These are phyloP conservation scores for Dendrolimus kikuchii DNA, from an alignment of 1,140 invertebrate genomes.

Conservation along the genomic window DNA sequence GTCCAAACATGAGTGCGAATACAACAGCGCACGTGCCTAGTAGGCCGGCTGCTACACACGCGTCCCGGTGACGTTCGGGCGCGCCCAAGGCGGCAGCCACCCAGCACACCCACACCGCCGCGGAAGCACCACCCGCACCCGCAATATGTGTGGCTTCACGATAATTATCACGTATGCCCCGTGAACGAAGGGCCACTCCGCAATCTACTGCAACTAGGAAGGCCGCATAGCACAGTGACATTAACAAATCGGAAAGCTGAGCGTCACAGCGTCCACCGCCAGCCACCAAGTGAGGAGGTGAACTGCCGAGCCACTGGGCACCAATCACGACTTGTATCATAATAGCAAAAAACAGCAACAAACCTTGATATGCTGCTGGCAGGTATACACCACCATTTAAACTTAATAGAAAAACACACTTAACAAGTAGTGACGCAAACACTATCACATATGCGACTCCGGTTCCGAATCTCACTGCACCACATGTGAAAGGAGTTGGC, in stretches of 20 bases:
- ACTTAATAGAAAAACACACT: slow-evolving; percentile 93
- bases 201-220: slow-evolving; percentile 89
- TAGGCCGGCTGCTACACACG: slow-evolving; percentile 90
- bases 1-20: slow-evolving; percentile 94
- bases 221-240: slow-evolving; percentile 87
- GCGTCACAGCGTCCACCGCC: slow-evolving; percentile 75
- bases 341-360: slow-evolving; percentile 91
- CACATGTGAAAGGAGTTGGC: slow-evolving; percentile 87
- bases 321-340: slow-evolving; percentile 92
- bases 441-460: slow-evolving; percentile 91
- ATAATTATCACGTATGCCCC: slow-evolving; percentile 94
- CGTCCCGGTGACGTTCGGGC: slow-evolving; percentile 85
- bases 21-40: slow-evolving; percentile 86
- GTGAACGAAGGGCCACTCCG: slow-evolving; percentile 86
- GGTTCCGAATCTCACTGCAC: slow-evolving; percentile 86
- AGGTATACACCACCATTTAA: slow-evolving; percentile 93
- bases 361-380: slow-evolving; percentile 92
- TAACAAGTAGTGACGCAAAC: slow-evolving; percentile 93
- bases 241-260: slow-evolving; percentile 79
- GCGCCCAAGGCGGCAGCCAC: slow-evolving; percentile 82
- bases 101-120: slow-evolving; percentile 92
- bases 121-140: slow-evolving; percentile 84
- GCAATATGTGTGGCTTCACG: slow-evolving; percentile 92
- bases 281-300: slow-evolving; percentile 74
- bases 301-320: slow-evolving; percentile 86